These are phyloP conservation scores for Stegastes partitus DNA, from an alignment of 2,113 vertebrate genomes.

Conservation along the genomic window DNA sequence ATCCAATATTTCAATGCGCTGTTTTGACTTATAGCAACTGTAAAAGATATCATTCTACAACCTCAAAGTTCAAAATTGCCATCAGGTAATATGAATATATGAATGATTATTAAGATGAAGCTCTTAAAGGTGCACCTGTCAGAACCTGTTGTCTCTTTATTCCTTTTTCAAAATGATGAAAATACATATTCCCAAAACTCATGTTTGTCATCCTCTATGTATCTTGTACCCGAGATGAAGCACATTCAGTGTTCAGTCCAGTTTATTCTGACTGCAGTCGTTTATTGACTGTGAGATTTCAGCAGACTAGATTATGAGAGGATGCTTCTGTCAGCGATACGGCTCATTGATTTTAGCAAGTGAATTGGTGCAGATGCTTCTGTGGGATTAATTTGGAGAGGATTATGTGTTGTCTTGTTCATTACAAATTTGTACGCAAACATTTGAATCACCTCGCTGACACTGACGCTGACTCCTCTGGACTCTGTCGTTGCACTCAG, in stretches of 20 bases:
- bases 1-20: not conserved
- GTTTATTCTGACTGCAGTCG: not conserved
- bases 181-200: not conserved
- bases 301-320: slow-evolving; percentile 12
- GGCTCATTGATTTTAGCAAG: slow-evolving; percentile 60
- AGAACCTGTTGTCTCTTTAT: not conserved
- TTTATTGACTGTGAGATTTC: slow-evolving; percentile 5
- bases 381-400: slow-evolving; percentile 62
- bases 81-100: too few species aligned
- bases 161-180: not conserved
- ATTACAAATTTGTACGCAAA: slow-evolving; percentile 43
- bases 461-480: not conserved
- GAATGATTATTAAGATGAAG: not conserved
- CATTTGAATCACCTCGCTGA: not conserved
- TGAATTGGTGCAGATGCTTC: slow-evolving; percentile 60
- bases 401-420: slow-evolving; percentile 55
- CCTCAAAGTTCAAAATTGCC: not conserved
- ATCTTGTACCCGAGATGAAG: not conserved
- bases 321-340: slow-evolving; percentile 34
- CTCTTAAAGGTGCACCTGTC: not conserved
- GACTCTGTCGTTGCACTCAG: not conserved
- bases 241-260: too few species aligned
- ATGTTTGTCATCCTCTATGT: not conserved
- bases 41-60: not conserved
- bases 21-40: not conserved